Percentiles rank a stretch among this genome's conserved stretches.
phyloP scores from a whole-genome alignment of 2,797 vertebrate genomes.

The Coreius guichenoti region DNA sequence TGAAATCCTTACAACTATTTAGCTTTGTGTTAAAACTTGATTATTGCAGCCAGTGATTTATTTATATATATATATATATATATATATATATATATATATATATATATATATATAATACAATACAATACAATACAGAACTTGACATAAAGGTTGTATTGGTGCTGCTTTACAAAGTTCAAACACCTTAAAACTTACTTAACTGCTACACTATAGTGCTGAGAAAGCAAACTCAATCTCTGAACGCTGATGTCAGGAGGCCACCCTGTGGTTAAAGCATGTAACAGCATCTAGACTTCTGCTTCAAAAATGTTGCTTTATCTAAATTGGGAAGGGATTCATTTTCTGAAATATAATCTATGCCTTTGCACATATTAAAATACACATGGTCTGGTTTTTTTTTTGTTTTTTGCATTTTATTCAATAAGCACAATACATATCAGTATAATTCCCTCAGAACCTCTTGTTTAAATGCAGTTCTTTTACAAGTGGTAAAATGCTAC shows the following conservation, averaged over 20 bases:
- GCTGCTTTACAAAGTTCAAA: neutral
- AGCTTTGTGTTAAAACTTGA: neutral
- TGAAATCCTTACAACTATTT: neutral
- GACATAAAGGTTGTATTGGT: neutral
- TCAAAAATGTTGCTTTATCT: neutral
- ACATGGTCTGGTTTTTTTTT: neutral
- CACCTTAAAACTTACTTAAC: neutral
- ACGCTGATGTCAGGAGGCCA: constrained; percentile 53
- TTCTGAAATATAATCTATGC: neutral
- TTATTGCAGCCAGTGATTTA: neutral
- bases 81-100: too few relatives aligned
- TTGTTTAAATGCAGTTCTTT: neutral
- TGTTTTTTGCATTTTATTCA: neutral
- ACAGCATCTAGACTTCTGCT: neutral
- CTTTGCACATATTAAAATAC: neutral
- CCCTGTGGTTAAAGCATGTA: constrained; percentile 58
- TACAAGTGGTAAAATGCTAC: neutral
- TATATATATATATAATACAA: too few relatives aligned
- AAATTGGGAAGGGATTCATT: neutral
- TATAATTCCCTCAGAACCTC: neutral
- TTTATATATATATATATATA: neutral
- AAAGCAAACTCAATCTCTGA: neutral
- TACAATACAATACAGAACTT: neutral
- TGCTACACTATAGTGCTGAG: neutral
- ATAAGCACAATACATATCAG: neutral